Base-by-base conservation (phyloP, 2,888 invertebrate genomes). In the Morpho achilles region DNA sequence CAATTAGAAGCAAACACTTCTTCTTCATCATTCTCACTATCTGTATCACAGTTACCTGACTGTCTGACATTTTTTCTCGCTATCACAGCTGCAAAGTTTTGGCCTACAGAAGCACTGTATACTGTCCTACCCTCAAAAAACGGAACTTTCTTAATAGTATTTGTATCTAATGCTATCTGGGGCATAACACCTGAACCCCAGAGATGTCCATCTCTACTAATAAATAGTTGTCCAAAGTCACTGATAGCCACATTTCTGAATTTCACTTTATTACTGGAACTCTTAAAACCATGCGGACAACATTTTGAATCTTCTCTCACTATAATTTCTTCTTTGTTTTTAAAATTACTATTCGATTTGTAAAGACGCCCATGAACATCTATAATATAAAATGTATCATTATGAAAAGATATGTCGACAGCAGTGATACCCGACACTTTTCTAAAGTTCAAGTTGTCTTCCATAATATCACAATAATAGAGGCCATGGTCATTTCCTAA, bases 41-140 rank as follows among this genome's bases (percentile, higher is more conserved):
- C 93, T 46, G 92, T 93, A 67, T 94, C 93, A 74, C 91, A 91
- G 67, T 87, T 87, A 3, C 82, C 83, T 53, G 87, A 87, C 59
- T 75, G 75, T 67, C 80, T 85, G 8, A 91, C 91, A 77, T 91
- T 91, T 76, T 93, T 94, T 63, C 93, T 91, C n/a, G 93, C 93
- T 70, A 95, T 92, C 52, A 93, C 94, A 72, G 94, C 94, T 75
- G 94, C 96, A 91, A 94, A 97, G 73, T 95, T 94, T 60, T 92
- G 91, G 7, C 97, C 97, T 58, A 96, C 94, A 7, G 93, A 93
- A 49, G 96, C 92, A 74, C 94, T 93, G 53, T 94, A 91, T 23
- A 96, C 92, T 61, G 92, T 92, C 67, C 94, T 87, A 7, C 93
- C 94, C 70, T 94, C 93, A 69, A 95, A 94, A 81, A 94, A 94